Percentiles rank a stretch among this genome's conserved stretches.
phyloP scores from a whole-genome alignment of 1,140 invertebrate species.

The Apocrypta bakeri region DNA sequence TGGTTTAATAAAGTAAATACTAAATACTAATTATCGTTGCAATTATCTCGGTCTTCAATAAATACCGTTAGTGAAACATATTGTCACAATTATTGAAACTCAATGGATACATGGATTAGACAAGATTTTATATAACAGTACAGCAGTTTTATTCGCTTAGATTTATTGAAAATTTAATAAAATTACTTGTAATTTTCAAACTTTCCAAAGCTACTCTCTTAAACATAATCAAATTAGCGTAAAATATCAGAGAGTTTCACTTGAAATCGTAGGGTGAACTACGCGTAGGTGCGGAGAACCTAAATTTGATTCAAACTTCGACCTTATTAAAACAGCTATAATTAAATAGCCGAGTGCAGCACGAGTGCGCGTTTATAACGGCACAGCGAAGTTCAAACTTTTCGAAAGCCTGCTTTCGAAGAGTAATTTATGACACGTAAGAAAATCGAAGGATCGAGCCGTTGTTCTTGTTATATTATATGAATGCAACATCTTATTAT shows the following conservation, averaged over 20 bases:
- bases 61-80: too few species aligned
- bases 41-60: too few species aligned
- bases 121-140: too few species aligned
- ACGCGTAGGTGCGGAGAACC: not conserved
- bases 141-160: not conserved
- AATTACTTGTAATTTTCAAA: not conserved
- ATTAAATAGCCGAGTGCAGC: constrained; percentile 7
- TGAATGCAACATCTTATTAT: too few species aligned
- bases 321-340: constrained; percentile 33
- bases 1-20: too few species aligned
- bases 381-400: constrained; percentile 4
- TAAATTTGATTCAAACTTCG: constrained; percentile 18
- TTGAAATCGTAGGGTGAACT: not conserved
- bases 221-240: not conserved
- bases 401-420: not conserved
- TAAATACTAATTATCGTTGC: too few species aligned
- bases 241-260: not conserved
- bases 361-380: not conserved
- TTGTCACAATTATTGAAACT: too few species aligned
- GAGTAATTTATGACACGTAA: constrained; percentile 21
- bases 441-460: constrained; percentile 1
- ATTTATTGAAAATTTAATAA: not conserved
- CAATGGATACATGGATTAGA: too few species aligned
- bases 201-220: not conserved
- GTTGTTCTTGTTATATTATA: too few species aligned